A percentile compares a stretch with the other conserved stretches of the same genome.
phyloP scores from a whole-genome alignment of 2,888 invertebrate species.

The Coleophora flavipennella region DNA sequence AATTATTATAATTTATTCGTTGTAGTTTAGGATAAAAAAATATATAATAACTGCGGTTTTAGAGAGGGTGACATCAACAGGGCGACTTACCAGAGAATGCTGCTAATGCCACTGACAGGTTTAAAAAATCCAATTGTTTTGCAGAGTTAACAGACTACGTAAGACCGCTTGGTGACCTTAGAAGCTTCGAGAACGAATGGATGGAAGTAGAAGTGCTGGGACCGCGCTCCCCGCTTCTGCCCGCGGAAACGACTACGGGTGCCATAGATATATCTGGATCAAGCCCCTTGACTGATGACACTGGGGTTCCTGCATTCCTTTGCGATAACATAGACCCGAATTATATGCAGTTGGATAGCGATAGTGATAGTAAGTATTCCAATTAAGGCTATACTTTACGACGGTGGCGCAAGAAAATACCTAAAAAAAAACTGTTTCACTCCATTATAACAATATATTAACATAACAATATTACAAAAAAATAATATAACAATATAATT shows the following conservation, averaged over 20 bases:
- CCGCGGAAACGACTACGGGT: slow-evolving; percentile 29
- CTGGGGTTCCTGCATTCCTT: slow-evolving; percentile 72
- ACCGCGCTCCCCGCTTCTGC: slow-evolving; percentile 63
- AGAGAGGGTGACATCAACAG: too few species aligned
- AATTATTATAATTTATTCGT: too few species aligned
- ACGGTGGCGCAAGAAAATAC: too few species aligned
- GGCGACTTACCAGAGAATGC: too few species aligned
- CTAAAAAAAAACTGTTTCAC: too few species aligned
- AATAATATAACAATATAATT: too few species aligned
- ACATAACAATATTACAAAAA: too few species aligned
- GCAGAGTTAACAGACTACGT: slow-evolving; percentile 70
- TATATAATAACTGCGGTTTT: too few species aligned
- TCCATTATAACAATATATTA: too few species aligned
- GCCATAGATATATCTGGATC: slow-evolving; percentile 50
- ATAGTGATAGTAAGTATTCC: slow-evolving; percentile 53
- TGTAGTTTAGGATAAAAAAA: too few species aligned
- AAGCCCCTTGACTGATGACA: slow-evolving; percentile 41
- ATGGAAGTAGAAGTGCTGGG: slow-evolving; percentile 87
- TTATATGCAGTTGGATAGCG: slow-evolving; percentile 68
- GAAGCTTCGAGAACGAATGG: slow-evolving; percentile 93
- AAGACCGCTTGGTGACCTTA: slow-evolving; percentile 80
- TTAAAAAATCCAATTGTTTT: too few species aligned
- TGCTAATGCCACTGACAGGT: too few species aligned
- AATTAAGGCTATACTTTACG: background rate
- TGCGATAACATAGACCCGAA: slow-evolving; percentile 72